Evolutionary conservation across 2,888 invertebrate species (phyloP).

Genomic region (Epinotia ramella): DNA sequence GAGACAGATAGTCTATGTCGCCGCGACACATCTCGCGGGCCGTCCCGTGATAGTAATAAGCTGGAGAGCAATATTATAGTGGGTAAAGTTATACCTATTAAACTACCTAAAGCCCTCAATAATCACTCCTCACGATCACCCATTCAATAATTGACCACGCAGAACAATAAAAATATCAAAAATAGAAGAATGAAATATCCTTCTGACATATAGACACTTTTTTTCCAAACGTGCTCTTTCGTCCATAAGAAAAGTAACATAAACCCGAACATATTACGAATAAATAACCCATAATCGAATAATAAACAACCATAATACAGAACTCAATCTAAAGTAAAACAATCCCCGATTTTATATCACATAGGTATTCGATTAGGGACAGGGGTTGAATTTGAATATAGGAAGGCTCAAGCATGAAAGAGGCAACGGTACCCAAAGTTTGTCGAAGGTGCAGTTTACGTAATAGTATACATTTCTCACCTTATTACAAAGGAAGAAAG

Average conservation of each 20-base stretch:
- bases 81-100: too few species aligned
- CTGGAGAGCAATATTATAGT: too few species aligned
- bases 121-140: too few species aligned
- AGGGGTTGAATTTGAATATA: constrained; percentile 14
- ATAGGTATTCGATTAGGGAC: constrained; percentile 2
- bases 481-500: neutral
- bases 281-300: neutral
- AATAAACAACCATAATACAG: neutral
- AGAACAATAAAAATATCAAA: too few species aligned
- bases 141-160: too few species aligned
- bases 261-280: neutral
- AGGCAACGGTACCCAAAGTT: constrained; percentile 6
- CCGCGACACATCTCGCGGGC: too few species aligned
- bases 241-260: neutral
- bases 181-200: too few species aligned
- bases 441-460: neutral
- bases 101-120: too few species aligned
- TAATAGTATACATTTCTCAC: neutral
- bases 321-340: constrained; percentile 11
- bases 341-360: neutral
- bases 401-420: constrained; percentile 26
- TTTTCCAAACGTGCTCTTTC: too few species aligned
- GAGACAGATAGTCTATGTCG: too few species aligned
- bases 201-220: too few species aligned
- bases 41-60: too few species aligned